phyloP scores from a whole-genome alignment of 1,140 invertebrate species.

The Scaptomyza pallida region DNA sequence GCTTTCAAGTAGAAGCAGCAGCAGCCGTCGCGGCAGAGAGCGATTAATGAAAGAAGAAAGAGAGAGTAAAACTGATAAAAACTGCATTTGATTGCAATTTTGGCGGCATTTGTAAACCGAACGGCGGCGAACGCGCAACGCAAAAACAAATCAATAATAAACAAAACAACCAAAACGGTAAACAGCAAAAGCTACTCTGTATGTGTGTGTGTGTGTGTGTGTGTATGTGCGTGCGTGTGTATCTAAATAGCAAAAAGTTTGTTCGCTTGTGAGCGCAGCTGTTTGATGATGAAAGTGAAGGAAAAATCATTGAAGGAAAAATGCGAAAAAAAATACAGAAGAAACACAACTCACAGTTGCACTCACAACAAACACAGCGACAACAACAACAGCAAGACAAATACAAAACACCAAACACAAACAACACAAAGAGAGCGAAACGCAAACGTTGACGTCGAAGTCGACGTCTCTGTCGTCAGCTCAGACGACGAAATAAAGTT shows the following conservation, averaged over 20 bases:
- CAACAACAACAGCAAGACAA: background rate
- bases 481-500: constrained; percentile 39
- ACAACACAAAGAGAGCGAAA: constrained; percentile 58
- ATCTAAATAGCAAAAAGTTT: constrained; percentile 49
- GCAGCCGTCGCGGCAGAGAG: constrained; percentile 13
- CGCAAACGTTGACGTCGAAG: constrained; percentile 9
- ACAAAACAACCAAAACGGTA: constrained; percentile 66
- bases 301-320: constrained; percentile 73
- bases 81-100: constrained; percentile 79
- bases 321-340: constrained; percentile 57
- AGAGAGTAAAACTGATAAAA: constrained; percentile 58
- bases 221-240: constrained; percentile 33
- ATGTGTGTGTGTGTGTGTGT: background rate
- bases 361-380: constrained; percentile 36
- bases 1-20: constrained; percentile 2
- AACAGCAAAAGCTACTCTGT: constrained; percentile 57
- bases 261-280: constrained; percentile 67
- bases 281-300: constrained; percentile 79
- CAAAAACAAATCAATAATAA: constrained; percentile 70
- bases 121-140: constrained; percentile 66
- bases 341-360: constrained; percentile 47
- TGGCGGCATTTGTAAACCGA: constrained; percentile 71
- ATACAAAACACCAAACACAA: constrained; percentile 55
- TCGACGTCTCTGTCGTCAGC: constrained; percentile 29
- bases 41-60: constrained; percentile 3